A percentile compares a stretch with the other conserved stretches of the same genome.
These are phyloP conservation scores for Eudasyphora cyanicolor DNA, from an alignment of 2,888 invertebrate genomes.

Conservation along the genomic window DNA sequence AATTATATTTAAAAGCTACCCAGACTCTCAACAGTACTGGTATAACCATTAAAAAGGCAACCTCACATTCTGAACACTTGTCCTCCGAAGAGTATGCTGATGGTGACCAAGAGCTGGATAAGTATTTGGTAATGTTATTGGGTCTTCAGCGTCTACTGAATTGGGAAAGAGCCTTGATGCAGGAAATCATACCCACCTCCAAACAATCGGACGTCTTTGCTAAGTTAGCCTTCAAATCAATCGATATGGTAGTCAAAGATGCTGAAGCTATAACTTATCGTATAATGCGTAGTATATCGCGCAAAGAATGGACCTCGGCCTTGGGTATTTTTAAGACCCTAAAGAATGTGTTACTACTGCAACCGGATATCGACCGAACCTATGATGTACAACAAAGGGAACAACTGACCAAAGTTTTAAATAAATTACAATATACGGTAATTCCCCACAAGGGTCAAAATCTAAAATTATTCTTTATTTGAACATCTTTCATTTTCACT, in stretches of 20 bases:
- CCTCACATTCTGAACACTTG: conserved; percentile 78
- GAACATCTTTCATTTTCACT: background rate
- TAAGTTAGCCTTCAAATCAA: conserved; percentile 89
- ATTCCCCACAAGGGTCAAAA: too few species aligned
- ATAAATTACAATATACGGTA: conserved; percentile 88
- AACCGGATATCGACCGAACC: conserved; percentile 90
- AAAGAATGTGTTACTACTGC: conserved; percentile 87
- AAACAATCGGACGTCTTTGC: conserved; percentile 92
- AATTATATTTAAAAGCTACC: conserved; percentile 90
- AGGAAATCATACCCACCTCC: conserved; percentile 90
- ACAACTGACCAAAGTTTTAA: conserved; percentile 87
- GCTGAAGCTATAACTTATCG: conserved; percentile 90
- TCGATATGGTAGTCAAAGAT: conserved; percentile 91
- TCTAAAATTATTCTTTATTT: background rate
- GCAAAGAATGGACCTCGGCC: conserved; percentile 89
- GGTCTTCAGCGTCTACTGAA: conserved; percentile 92
- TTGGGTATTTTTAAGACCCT: conserved; percentile 91
- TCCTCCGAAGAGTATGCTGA: conserved; percentile 79
- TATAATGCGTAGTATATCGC: conserved; percentile 87
- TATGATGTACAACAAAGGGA: conserved; percentile 86
- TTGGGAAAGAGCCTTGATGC: conserved; percentile 90
- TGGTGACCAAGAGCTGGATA: conserved; percentile 91
- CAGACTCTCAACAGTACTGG: conserved; percentile 91
- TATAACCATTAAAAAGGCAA: conserved; percentile 84
- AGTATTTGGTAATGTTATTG: conserved; percentile 90